Base-by-base conservation (phyloP, 2,888 invertebrate genomes). In the Ichneumoninae sp. region DNA sequence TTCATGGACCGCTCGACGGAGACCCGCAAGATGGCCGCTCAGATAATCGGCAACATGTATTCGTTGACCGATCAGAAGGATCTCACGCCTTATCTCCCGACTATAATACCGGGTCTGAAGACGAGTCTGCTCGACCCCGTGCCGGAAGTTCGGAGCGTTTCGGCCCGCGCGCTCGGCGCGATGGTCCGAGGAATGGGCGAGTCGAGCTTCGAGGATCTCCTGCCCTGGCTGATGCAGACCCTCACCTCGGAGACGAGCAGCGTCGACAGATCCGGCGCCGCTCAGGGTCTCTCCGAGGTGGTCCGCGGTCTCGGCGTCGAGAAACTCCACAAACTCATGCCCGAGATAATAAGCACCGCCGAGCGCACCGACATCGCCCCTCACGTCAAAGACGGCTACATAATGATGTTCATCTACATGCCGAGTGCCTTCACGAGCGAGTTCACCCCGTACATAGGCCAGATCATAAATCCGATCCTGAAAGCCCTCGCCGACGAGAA, bases 361-460 rank as follows among this genome's bases (percentile, higher is more conserved):
- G 98, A 98, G 93, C 96, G 98, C 83, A 96, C 97, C 0, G 98
- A 98, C 93, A 98, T 98, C 90, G 98, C 98, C 6, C 98, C 99
- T 0, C 98, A 99, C 94, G 99, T 99, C 1, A 98, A 99, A 92
- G 99, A 99, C 94, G 99, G 99, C 63, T 99, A 99, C 95, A 99
- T 99, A 86, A 99, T 99, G 98, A 98, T 99, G 98, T 99, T 99
- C 94, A 99, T 99, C 92, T 99, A 99, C 94, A 98, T 99, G 97
- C 99, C 99, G 2, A 97, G 97, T 84, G 98, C 99, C 13, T 99
- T 99, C 94, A 98, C 98, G 6, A 96, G 97, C 87, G 98, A 98
- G 92, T 99, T 99, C 94, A 97, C 98, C 0, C 98, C 98, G 0
- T 99, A 99, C 94, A 97, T 99, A 91, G 98, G 99, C 0, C 98